Evolutionary conservation across 2,797 vertebrate species (phyloP).

Genomic region (Siniperca scherzeri): DNA sequence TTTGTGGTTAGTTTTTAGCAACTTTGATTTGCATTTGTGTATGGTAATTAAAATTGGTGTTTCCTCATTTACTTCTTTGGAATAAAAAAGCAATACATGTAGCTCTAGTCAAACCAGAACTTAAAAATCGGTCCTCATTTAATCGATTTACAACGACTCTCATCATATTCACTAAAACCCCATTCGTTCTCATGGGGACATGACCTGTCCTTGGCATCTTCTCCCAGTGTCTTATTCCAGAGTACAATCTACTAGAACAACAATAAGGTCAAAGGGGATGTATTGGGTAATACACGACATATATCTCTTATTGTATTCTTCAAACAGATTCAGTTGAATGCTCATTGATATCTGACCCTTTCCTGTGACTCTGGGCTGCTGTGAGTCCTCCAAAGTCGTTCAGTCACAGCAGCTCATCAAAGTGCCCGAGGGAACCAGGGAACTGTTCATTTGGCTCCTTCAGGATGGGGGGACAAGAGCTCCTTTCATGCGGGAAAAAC

Average conservation of each 20-base stretch:
- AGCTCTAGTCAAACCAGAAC: constrained; percentile 62
- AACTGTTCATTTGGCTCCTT: constrained; percentile 77
- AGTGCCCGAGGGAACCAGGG: constrained; percentile 74
- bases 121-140: constrained; percentile 44
- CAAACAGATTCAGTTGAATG: constrained; percentile 28
- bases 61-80: constrained; percentile 84
- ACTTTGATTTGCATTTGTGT: constrained; percentile 74
- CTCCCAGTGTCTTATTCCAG: constrained; percentile 12
- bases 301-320: constrained; percentile 25
- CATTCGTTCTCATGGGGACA: not conserved
- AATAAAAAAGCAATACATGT: constrained; percentile 85
- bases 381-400: constrained; percentile 56
- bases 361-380: constrained; percentile 72
- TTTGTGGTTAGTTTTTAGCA: constrained; percentile 65
- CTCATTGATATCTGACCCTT: constrained; percentile 81
- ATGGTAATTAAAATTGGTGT: constrained; percentile 75
- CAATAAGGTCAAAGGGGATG: constrained; percentile 20
- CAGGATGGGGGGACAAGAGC: constrained; percentile 79
- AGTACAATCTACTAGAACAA: constrained; percentile 19
- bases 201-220: constrained; percentile 28
- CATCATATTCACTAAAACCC: constrained; percentile 2
- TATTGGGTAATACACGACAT: constrained; percentile 13
- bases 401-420: constrained; percentile 77
- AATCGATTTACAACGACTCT: constrained; percentile 12
- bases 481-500: constrained; percentile 84